Evolutionary conservation across 2,113 vertebrate species (phyloP).

Genomic region (Mystacornis crossleyi): DNA sequence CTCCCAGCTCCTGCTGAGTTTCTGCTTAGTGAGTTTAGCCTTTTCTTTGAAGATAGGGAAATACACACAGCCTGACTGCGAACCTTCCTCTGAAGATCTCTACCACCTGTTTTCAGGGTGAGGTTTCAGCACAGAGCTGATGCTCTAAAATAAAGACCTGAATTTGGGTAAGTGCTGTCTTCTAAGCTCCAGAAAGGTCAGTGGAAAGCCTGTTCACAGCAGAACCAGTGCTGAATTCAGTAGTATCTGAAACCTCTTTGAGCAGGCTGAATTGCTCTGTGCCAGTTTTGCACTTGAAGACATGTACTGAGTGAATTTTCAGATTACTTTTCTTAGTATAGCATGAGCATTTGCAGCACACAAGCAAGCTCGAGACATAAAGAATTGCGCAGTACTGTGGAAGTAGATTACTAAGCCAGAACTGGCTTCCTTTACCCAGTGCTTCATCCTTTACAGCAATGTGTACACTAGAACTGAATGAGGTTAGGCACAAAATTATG

Average conservation of each 20-base stretch:
- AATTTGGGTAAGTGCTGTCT: background rate
- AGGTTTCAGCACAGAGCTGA: background rate
- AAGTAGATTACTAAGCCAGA: background rate
- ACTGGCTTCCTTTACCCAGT: background rate
- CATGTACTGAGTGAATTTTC: background rate
- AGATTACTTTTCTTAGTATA: background rate
- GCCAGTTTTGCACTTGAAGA: background rate
- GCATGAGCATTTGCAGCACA: background rate
- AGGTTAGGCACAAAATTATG: background rate
- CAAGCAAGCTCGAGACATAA: background rate
- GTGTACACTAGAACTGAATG: background rate
- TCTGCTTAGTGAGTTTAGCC: background rate
- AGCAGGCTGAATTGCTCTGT: background rate
- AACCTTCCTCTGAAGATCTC: background rate
- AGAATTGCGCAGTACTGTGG: background rate
- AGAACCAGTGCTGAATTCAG: background rate
- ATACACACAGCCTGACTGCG: background rate
- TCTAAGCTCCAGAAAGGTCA: background rate
- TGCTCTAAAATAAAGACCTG: background rate
- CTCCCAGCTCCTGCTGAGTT: background rate
- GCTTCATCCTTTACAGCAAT: background rate
- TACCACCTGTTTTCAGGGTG: background rate
- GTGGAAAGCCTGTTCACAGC: background rate
- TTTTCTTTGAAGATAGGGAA: background rate
- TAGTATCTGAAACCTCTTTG: background rate